phyloP scores from a whole-genome alignment of 2,113 vertebrate species.

The Dolichallabes microphthalmus region DNA sequence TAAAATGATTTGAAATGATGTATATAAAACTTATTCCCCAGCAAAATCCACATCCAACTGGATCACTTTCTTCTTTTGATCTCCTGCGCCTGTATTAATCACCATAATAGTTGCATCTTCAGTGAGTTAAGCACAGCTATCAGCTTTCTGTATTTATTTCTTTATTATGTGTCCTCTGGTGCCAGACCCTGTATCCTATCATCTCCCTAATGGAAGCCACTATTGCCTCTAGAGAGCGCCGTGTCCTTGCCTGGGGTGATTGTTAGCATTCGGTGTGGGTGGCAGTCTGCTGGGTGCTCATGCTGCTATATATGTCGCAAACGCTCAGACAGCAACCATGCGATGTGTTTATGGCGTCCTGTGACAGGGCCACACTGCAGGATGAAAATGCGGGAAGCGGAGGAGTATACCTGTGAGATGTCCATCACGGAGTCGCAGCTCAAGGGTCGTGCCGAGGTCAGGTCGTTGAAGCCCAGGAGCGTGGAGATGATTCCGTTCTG shows the following conservation, averaged over 20 bases:
- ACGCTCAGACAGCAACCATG: slow-evolving; percentile 5
- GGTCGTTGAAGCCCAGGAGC: slow-evolving; percentile 92
- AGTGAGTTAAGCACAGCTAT: not conserved
- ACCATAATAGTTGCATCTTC: not conserved
- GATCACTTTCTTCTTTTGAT: not conserved
- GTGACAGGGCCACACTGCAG: not conserved
- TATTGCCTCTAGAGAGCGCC: not conserved
- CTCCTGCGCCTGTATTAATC: not conserved
- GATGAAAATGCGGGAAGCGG: not conserved
- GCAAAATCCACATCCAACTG: not conserved
- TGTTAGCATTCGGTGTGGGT: slow-evolving; percentile 41
- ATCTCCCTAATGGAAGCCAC: slow-evolving; percentile 27
- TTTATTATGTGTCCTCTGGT: not conserved
- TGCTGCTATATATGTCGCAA: not conserved
- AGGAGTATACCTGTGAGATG: slow-evolving; percentile 85
- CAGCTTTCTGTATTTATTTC: not conserved
- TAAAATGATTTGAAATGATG: not conserved
- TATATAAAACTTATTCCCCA: not conserved
- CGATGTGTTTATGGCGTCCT: slow-evolving; percentile 2
- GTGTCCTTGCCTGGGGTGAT: slow-evolving; percentile 42
- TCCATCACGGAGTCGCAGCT: slow-evolving; percentile 98
- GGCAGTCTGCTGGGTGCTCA: slow-evolving; percentile 25
- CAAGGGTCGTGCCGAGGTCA: slow-evolving; percentile 93
- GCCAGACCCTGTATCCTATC: slow-evolving; percentile 19
- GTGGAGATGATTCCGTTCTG: slow-evolving; percentile 98